phyloP scores from a whole-genome alignment of 2,888 invertebrate species.

The Galerucella nymphaeae region DNA sequence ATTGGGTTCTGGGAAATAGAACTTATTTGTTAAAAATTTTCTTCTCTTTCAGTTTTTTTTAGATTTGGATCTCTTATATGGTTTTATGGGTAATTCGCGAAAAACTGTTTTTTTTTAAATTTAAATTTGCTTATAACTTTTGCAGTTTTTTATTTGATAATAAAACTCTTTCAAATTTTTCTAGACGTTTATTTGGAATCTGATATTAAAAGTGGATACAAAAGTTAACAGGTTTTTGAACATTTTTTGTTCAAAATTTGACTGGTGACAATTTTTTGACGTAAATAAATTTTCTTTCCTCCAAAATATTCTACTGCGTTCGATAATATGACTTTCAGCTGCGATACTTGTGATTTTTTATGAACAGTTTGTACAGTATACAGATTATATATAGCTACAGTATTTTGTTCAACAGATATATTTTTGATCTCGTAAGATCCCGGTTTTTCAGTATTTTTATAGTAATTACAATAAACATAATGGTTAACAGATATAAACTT shows the following conservation, averaged over 20 bases:
- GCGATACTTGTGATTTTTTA: constrained; percentile 64
- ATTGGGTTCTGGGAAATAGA: no score
- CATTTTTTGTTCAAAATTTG: neutral
- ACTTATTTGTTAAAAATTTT: no score
- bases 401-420: constrained; percentile 55
- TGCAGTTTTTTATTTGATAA: no score
- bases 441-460: constrained; percentile 56
- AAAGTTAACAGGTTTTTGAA: no score
- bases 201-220: no score
- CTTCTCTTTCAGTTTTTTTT: no score
- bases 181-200: no score
- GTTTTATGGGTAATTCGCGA: no score
- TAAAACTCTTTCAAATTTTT: no score
- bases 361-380: constrained; percentile 63
- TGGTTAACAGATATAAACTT: constrained; percentile 51
- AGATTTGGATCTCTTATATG: no score
- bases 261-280: neutral
- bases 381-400: constrained; percentile 59
- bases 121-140: no score
- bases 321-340: constrained; percentile 49
- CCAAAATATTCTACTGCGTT: neutral
- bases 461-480: constrained; percentile 48
- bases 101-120: no score
- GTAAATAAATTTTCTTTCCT: neutral
- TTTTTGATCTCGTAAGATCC: constrained; percentile 52